Conservation (phyloP, 2,888 invertebrate genomes). For the Ochropleura leucogaster region DNA sequence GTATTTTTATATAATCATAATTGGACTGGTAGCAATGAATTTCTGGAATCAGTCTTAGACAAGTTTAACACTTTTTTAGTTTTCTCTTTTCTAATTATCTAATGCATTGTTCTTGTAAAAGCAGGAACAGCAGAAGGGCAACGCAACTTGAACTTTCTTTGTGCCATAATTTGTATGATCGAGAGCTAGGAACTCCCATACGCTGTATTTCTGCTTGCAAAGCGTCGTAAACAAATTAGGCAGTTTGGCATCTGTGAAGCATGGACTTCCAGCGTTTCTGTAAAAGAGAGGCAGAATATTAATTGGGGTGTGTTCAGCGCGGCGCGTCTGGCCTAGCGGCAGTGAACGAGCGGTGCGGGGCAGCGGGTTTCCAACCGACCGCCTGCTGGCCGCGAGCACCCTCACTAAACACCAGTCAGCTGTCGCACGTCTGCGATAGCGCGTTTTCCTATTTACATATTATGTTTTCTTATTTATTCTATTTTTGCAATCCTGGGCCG, state of each 20-base stretch:
- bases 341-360: too few relatives aligned
- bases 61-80: background rate
- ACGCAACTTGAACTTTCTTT: slow-evolving; percentile 74
- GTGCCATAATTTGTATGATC: slow-evolving; percentile 74
- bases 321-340: too few relatives aligned
- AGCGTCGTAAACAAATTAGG: slow-evolving; percentile 69
- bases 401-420: too few relatives aligned
- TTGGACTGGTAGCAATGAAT: slow-evolving; percentile 49
- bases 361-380: too few relatives aligned
- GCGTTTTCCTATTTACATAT: too few relatives aligned
- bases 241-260: slow-evolving; percentile 75
- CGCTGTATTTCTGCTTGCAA: slow-evolving; percentile 81
- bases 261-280: slow-evolving; percentile 72
- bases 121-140: slow-evolving; percentile 85
- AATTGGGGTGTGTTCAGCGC: background rate
- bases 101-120: slow-evolving; percentile 71
- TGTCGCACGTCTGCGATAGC: too few relatives aligned
- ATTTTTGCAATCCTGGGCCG: too few relatives aligned
- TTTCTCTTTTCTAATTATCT: slow-evolving; percentile 10
- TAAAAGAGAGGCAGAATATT: slow-evolving; percentile 3
- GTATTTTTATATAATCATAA: slow-evolving; percentile 6
- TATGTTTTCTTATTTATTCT: too few relatives aligned
- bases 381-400: too few relatives aligned
- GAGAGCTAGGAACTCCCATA: slow-evolving; percentile 81
- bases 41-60: slow-evolving; percentile 13